Base-by-base conservation (phyloP, 1,140 invertebrate genomes). In the Wiebesia pumilae region DNA sequence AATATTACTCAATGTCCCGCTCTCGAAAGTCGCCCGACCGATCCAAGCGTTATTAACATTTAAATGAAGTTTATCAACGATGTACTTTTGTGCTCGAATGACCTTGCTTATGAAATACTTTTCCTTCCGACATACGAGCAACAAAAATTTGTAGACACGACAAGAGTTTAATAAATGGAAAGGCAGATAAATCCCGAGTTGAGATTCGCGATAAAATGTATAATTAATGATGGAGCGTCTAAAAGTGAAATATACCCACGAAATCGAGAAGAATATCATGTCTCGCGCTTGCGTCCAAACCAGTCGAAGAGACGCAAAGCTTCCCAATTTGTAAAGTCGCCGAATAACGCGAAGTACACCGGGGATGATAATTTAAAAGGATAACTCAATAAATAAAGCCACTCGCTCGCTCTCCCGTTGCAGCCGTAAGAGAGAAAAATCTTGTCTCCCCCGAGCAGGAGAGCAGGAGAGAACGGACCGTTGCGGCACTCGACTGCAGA, bases 371-470 rank as follows among this genome's bases (percentile, higher is more conserved):
- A 71, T 47, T 69, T 65, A 51, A 24, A 71, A 38, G 2, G 19
- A 71, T 35, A 35, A 71, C 14, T 30, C 38, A 33, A 82, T 82
- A 82, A 82, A 82, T 65, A 65, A 82, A 2, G 65, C 0, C 3
- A 71, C 1, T 47, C 21, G 58, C 24, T 67, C 35, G n/a, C 38
- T 67, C 78, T 67, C n/a, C 33, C 24, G 14, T 21, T 27, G 21
- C 35, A 30, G 47, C 47, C 24, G 88, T 89, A 90, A 91, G 88
- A 90, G 89, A 69, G 86, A 83, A 6, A 51, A 4, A 3, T 19
- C 30, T 40, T 27, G 3, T n/a, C 33, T 38, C 82, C 33, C 19
- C 75, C 62, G 30, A 24, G n/a, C 65, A 7, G 4, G 43, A 58
- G 35, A 40, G 54, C 2, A 9, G 0, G 12, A 43, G 54, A 43